Percentiles rank a stretch among this genome's conserved stretches.
These are phyloP conservation scores for Alentia gelatinosa DNA, from an alignment of 2,888 invertebrate species.

Conservation along the genomic window DNA sequence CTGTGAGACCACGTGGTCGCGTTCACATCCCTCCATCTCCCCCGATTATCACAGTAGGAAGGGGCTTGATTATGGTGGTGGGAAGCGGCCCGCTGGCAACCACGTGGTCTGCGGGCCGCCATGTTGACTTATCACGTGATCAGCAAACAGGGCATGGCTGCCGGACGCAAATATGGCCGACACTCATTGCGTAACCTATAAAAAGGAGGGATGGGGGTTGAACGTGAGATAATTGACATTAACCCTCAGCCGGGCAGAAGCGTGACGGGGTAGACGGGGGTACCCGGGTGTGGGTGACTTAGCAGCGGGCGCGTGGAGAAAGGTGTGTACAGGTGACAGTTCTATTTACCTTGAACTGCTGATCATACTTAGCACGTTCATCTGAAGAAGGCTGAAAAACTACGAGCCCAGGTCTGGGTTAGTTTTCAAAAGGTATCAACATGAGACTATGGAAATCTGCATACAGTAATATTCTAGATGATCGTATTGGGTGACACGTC, in stretches of 20 bases:
- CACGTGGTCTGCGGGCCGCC: conserved; percentile 2
- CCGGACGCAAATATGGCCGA: background rate
- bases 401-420: background rate
- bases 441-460: background rate
- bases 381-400: background rate
- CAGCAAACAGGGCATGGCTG: conserved; percentile 23
- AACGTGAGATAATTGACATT: background rate
- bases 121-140: conserved; percentile 40
- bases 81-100: background rate
- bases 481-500: too few relatives aligned
- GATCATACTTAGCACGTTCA: background rate
- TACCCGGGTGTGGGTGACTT: background rate
- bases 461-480: too few relatives aligned
- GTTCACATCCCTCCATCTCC: background rate
- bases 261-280: background rate
- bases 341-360: background rate
- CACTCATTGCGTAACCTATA: background rate
- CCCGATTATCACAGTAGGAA: conserved; percentile 11
- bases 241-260: too few relatives aligned
- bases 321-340: background rate
- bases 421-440: background rate
- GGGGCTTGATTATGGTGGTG: conserved; percentile 3
- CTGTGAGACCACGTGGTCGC: background rate
- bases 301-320: background rate
- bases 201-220: background rate